A percentile compares a stretch with the other conserved stretches of the same genome.
phyloP scores from a whole-genome alignment of 2,888 invertebrate genomes.

The Heliconius erato region DNA sequence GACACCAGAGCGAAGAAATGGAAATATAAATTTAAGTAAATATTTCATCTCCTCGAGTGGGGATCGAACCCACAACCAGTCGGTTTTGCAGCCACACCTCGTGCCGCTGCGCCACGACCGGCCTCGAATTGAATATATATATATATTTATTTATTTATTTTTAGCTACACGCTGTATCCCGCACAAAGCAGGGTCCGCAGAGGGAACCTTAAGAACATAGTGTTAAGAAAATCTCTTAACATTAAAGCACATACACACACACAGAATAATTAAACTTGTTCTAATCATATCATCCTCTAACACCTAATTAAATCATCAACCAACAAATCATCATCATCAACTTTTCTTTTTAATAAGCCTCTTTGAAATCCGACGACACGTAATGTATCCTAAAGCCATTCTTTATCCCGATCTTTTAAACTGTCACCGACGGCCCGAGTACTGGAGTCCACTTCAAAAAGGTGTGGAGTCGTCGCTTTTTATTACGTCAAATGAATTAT shows the following conservation, averaged over 20 bases:
- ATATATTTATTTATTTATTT: neutral
- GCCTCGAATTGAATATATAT: too few relatives aligned
- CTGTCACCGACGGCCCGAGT: slow-evolving; percentile 54
- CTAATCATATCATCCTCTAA: neutral
- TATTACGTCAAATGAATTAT: slow-evolving; percentile 14
- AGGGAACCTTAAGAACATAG: neutral
- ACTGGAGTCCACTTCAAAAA: slow-evolving; percentile 50
- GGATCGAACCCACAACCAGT: too few relatives aligned
- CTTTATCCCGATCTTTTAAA: slow-evolving; percentile 60
- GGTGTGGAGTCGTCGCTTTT: slow-evolving; percentile 48
- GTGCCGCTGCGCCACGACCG: too few relatives aligned
- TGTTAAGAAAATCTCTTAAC: neutral
- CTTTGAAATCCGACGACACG: slow-evolving; percentile 59
- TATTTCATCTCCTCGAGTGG: too few relatives aligned
- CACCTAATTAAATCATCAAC: slow-evolving; percentile 14
- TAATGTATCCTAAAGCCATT: slow-evolving; percentile 61
- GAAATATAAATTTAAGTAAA: too few relatives aligned
- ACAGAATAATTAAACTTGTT: neutral
- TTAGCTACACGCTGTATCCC: neutral
- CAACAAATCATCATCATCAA: slow-evolving; percentile 18
- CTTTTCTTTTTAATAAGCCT: slow-evolving; percentile 36
- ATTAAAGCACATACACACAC: neutral
- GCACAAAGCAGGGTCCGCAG: neutral
- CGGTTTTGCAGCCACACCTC: too few relatives aligned
- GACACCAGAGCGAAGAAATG: too few relatives aligned